Evolutionary conservation across 2,113 vertebrate species (phyloP).

Genomic region (Sorex fumeus): DNA sequence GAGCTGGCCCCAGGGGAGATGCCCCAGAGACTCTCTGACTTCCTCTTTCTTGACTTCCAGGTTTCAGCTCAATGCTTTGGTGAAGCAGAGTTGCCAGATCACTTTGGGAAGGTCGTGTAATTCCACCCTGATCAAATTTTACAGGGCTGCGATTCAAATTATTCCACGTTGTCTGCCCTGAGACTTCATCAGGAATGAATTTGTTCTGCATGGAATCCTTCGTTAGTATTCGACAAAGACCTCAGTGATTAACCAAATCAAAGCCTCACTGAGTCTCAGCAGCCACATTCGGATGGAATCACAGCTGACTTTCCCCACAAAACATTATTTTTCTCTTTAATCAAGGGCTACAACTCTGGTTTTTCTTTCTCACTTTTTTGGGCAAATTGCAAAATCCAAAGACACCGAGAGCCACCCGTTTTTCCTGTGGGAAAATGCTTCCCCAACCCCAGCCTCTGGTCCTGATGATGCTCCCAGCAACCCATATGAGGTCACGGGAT

Average conservation of each 20-base stretch:
- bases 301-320: slow-evolving; percentile 81
- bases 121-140: slow-evolving; percentile 79
- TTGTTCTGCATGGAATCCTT: slow-evolving; percentile 78
- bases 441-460: not conserved
- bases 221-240: slow-evolving; percentile 80
- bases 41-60: not conserved
- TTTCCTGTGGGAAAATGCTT: not conserved
- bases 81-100: slow-evolving; percentile 36
- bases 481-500: not conserved
- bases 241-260: slow-evolving; percentile 83
- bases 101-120: slow-evolving; percentile 68
- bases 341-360: slow-evolving; percentile 70
- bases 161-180: slow-evolving; percentile 58
- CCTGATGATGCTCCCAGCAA: not conserved
- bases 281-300: slow-evolving; percentile 67
- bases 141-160: slow-evolving; percentile 77
- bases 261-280: slow-evolving; percentile 77
- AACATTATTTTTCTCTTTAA: slow-evolving; percentile 79
- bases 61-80: not conserved
- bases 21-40: not conserved
- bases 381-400: slow-evolving; percentile 23
- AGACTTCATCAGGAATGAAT: slow-evolving; percentile 78
- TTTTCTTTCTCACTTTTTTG: slow-evolving; percentile 67
- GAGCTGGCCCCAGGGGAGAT: not conserved
- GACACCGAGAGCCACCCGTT: not conserved